These are phyloP conservation scores for Sussaba pulchella DNA, from an alignment of 2,888 invertebrate genomes.

Conservation along the genomic window DNA sequence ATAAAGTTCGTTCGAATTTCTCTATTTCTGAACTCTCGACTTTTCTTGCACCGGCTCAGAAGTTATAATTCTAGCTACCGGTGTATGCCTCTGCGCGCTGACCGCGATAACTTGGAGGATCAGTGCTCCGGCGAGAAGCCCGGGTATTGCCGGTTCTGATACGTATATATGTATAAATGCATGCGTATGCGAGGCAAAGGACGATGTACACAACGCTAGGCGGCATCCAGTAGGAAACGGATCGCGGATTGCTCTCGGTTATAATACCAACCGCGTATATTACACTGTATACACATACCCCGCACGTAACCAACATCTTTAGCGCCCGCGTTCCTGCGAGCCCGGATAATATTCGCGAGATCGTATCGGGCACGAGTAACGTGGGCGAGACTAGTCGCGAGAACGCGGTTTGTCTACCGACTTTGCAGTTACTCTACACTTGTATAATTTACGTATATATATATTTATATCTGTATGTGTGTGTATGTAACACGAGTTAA, in stretches of 20 bases:
- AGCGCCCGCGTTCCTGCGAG: conserved; percentile 56
- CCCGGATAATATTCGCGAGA: conserved; percentile 76
- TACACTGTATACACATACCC: neutral
- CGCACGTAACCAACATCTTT: conserved; percentile 58
- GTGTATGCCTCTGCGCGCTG: conserved; percentile 36
- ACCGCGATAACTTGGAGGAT: conserved; percentile 65
- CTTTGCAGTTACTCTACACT: conserved; percentile 20
- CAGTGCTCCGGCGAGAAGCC: conserved; percentile 48
- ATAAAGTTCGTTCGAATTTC: conserved; percentile 50
- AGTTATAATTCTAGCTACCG: conserved; percentile 57
- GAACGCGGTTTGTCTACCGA: conserved; percentile 44
- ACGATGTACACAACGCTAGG: neutral
- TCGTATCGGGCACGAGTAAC: conserved; percentile 75
- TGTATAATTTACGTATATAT: no score
- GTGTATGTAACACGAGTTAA: conserved; percentile 38
- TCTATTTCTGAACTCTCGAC: conserved; percentile 37
- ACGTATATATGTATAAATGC: no score
- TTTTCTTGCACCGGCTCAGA: neutral
- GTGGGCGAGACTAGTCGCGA: conserved; percentile 71
- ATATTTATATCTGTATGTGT: neutral
- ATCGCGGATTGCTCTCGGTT: conserved; percentile 63
- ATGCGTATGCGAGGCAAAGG: no score
- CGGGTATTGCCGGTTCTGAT: neutral
- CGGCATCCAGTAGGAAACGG: conserved; percentile 58
- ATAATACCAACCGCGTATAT: conserved; percentile 37